Evolutionary conservation across 2,888 invertebrate genomes (phyloP).

Genomic region (Papilio gigon): DNA sequence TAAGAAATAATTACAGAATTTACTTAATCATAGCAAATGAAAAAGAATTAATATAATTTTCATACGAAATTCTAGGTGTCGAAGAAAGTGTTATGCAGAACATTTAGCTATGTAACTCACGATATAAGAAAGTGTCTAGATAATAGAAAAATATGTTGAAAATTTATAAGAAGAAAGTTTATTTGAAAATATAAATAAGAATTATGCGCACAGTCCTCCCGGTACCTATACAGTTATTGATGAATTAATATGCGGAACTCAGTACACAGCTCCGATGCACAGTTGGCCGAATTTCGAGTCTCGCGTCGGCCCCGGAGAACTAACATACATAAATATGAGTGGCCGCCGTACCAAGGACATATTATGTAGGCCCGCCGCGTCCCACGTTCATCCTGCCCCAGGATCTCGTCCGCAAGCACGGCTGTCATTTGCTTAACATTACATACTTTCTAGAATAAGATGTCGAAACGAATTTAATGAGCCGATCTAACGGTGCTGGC

Average conservation of each 20-base stretch:
- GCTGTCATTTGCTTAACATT: constrained; percentile 46
- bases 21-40: not conserved
- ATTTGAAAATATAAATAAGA: not conserved
- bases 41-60: no score
- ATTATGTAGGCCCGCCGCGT: constrained; percentile 55
- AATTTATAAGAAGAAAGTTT: no score
- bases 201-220: no score
- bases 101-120: no score
- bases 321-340: constrained; percentile 64
- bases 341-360: constrained; percentile 59
- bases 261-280: not conserved
- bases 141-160: no score
- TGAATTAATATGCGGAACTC: constrained; percentile 29
- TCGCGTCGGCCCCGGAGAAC: constrained; percentile 46
- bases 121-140: no score
- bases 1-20: not conserved
- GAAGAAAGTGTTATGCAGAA: no score
- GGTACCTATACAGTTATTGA: not conserved
- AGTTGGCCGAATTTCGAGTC: constrained; percentile 25
- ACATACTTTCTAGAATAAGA: constrained; percentile 48
- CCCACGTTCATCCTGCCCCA: constrained; percentile 51
- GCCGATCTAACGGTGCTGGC: constrained; percentile 7
- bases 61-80: no score
- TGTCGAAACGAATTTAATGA: constrained; percentile 32
- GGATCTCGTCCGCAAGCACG: constrained; percentile 44